A percentile compares a stretch with the other conserved stretches of the same genome.
Evolutionary conservation across 30 jellyfish, hydroid and myxozoan genomes (phyloP).

Genomic region (Aurelia coerulea): DNA sequence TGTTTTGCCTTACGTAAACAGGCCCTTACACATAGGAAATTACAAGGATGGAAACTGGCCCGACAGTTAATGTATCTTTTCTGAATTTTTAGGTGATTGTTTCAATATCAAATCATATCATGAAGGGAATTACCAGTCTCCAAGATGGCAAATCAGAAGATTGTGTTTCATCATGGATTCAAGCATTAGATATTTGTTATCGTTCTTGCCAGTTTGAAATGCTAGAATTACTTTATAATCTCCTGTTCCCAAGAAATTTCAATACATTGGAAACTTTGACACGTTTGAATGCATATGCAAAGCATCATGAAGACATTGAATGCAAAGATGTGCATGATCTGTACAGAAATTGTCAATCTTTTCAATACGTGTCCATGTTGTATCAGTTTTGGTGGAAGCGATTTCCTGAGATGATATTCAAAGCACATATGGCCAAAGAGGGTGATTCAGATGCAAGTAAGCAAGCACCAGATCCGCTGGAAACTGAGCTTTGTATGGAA

Average conservation of each 20-base stretch:
- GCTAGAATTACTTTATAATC: slow-evolving; percentile 26
- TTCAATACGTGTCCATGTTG: slow-evolving; percentile 16
- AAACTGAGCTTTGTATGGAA: background rate
- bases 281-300: background rate
- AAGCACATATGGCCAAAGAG: too few relatives aligned
- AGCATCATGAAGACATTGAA: background rate
- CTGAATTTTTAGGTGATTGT: slow-evolving; percentile 41
- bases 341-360: slow-evolving; percentile 21
- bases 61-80: too few relatives aligned
- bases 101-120: slow-evolving; percentile 39
- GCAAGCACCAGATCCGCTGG: background rate
- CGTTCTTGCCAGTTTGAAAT: slow-evolving; percentile 39
- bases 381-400: slow-evolving; percentile 67
- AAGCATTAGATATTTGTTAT: slow-evolving; percentile 47
- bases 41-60: too few relatives aligned
- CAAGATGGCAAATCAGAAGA: slow-evolving; percentile 28
- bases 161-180: slow-evolving; percentile 59
- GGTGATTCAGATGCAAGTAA: background rate
- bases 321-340: background rate
- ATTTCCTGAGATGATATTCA: slow-evolving; percentile 16
- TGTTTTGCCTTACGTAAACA: too few relatives aligned
- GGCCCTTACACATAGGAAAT: too few relatives aligned
- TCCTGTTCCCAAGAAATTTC: slow-evolving; percentile 61
- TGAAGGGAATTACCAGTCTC: slow-evolving; percentile 41
- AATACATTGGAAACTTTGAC: slow-evolving; percentile 15